A percentile compares a stretch with the other conserved stretches of the same genome.
phyloP scores from a whole-genome alignment of 2,888 invertebrate genomes.

The Callyntrura sp. region DNA sequence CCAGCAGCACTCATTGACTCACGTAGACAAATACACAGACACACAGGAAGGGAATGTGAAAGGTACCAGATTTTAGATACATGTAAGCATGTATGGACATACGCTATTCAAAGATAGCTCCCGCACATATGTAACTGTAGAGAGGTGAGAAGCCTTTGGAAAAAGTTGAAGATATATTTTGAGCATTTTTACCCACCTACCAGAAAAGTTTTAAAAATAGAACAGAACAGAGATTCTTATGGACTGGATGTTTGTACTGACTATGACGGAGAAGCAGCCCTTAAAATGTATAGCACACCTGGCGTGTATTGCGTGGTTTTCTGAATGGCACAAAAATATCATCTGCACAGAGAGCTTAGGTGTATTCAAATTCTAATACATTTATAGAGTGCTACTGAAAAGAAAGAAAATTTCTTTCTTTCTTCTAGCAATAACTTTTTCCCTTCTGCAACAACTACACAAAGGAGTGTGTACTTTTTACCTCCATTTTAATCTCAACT shows the following conservation, averaged over 20 bases:
- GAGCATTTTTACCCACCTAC: slow-evolving; percentile 23
- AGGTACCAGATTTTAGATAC: slow-evolving; percentile 17
- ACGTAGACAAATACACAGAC: not conserved
- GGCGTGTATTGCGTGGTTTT: too few relatives aligned
- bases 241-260: too few relatives aligned
- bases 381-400: too few relatives aligned
- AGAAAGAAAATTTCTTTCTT: too few relatives aligned
- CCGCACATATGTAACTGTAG: not conserved
- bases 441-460: too few relatives aligned
- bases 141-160: not conserved
- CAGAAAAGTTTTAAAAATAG: slow-evolving; percentile 44
- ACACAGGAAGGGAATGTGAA: slow-evolving; percentile 38
- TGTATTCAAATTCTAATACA: too few relatives aligned
- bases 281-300: not conserved
- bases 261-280: not conserved
- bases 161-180: not conserved
- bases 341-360: too few relatives aligned
- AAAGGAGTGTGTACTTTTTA: too few relatives aligned
- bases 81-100: not conserved
- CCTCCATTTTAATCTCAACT: too few relatives aligned
- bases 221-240: too few relatives aligned
- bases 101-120: slow-evolving; percentile 1
- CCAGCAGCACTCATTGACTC: slow-evolving; percentile 40
- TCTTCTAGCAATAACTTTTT: too few relatives aligned
- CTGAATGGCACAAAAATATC: too few relatives aligned